A percentile compares a stretch with the other conserved stretches of the same genome.
phyloP scores from a whole-genome alignment of 2,888 invertebrate genomes.

The Dione juno region DNA sequence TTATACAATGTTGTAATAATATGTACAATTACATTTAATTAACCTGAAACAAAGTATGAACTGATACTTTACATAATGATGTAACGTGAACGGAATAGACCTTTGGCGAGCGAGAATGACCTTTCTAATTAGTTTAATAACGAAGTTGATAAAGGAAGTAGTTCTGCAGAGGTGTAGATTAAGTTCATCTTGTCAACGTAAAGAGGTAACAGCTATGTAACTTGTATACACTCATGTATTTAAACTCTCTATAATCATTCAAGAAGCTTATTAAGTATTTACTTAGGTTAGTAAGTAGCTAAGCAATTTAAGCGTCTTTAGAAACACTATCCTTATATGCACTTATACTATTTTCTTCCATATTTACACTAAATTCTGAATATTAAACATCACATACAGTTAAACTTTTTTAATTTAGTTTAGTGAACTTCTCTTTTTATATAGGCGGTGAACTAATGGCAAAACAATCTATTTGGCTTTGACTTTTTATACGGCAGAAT shows the following conservation, averaged over 20 bases:
- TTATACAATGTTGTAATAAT: neutral
- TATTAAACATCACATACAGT: too few species aligned
- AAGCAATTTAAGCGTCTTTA: neutral
- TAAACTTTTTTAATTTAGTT: too few species aligned
- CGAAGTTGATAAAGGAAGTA: constrained; percentile 31
- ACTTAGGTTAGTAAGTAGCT: neutral
- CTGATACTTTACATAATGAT: constrained; percentile 3
- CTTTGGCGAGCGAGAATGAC: constrained; percentile 17
- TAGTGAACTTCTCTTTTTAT: too few species aligned
- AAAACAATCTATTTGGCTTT: too few species aligned
- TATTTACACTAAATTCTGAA: too few species aligned
- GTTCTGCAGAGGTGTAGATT: constrained; percentile 33
- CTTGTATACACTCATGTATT: constrained; percentile 16
- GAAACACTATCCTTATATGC: neutral
- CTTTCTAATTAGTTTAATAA: constrained; percentile 33
- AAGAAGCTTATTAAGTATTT: constrained; percentile 11
- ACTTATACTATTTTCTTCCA: too few species aligned
- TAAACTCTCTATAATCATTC: neutral
- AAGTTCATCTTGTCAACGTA: constrained; percentile 27
- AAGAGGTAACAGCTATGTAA: constrained; percentile 30
- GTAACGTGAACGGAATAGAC: constrained; percentile 14
- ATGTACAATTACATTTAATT: neutral
- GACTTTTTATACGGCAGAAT: too few species aligned
- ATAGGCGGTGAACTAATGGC: too few species aligned
- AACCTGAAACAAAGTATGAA: constrained; percentile 8